These are phyloP conservation scores for Leucoraja ocellata DNA, from an alignment of 2,797 vertebrate genomes.

Conservation along the genomic window DNA sequence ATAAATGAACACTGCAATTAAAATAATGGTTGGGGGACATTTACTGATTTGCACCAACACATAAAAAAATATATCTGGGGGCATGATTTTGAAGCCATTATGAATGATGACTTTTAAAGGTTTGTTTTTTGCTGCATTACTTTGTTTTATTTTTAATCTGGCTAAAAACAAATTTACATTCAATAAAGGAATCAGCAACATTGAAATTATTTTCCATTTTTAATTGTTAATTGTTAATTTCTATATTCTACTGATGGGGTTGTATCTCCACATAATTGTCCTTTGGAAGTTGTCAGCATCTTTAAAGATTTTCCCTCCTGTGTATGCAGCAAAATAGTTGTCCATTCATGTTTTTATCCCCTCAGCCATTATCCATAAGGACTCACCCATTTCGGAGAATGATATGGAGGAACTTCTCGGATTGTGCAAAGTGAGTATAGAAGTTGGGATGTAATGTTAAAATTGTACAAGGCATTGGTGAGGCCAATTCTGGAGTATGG, in stretches of 20 bases:
- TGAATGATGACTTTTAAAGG: not conserved
- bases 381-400: no score
- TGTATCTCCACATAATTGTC: not conserved
- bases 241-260: not conserved
- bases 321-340: no score
- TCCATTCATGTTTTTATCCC: no score
- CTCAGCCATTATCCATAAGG: no score
- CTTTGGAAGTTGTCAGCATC: not conserved
- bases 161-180: not conserved
- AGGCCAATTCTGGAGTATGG: no score
- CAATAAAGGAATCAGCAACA: not conserved
- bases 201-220: not conserved
- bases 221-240: not conserved
- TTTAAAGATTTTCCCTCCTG: not conserved
- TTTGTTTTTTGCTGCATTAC: no score
- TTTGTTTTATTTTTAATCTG: not conserved
- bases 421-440: no score
- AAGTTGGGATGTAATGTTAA: no score
- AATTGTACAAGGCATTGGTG: no score
- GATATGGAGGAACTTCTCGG: no score
- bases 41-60: not conserved
- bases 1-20: not conserved
- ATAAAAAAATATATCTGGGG: not conserved
- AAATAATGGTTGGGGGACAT: not conserved
- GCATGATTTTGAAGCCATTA: not conserved